Evolutionary conservation across 2,113 vertebrate genomes (phyloP).

Genomic region (Campylomormyrus tamandua): DNA sequence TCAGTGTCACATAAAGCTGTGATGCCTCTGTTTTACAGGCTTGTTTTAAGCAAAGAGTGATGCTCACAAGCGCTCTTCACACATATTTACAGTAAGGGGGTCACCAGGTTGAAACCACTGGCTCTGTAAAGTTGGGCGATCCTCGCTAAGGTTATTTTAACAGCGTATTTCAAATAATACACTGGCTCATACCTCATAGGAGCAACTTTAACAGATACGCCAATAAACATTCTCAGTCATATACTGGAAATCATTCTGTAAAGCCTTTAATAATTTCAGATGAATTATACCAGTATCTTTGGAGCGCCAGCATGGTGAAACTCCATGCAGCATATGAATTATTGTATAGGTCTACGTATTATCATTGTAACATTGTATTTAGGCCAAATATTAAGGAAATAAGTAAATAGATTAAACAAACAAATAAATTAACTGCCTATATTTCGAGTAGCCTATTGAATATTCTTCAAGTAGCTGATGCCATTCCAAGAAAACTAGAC

Average conservation of each 20-base stretch:
- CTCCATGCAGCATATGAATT: background rate
- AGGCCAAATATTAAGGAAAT: background rate
- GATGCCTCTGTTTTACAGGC: conserved; percentile 59
- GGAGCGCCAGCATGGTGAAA: background rate
- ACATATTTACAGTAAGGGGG: conserved; percentile 57
- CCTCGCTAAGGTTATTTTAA: conserved; percentile 32
- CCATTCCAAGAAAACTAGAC: background rate
- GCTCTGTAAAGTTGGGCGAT: conserved; percentile 33
- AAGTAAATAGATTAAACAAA: background rate
- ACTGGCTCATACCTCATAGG: conserved; percentile 20
- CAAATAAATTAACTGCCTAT: background rate
- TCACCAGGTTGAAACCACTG: conserved; percentile 32
- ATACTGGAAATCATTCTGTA: conserved; percentile 17
- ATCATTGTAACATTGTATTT: background rate
- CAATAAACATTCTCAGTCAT: conserved; percentile 23
- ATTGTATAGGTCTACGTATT: background rate
- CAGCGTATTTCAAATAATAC: conserved; percentile 33
- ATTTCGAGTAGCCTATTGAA: background rate
- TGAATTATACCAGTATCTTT: conserved; percentile 6
- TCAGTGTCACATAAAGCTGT: conserved; percentile 70
- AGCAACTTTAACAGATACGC: conserved; percentile 30
- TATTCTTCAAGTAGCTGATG: background rate
- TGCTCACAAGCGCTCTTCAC: conserved; percentile 58
- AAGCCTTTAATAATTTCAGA: background rate
- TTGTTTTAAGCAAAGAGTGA: conserved; percentile 63